Base-by-base conservation (phyloP, 2,888 invertebrate genomes). In the Mimumesa dahlbomi region DNA sequence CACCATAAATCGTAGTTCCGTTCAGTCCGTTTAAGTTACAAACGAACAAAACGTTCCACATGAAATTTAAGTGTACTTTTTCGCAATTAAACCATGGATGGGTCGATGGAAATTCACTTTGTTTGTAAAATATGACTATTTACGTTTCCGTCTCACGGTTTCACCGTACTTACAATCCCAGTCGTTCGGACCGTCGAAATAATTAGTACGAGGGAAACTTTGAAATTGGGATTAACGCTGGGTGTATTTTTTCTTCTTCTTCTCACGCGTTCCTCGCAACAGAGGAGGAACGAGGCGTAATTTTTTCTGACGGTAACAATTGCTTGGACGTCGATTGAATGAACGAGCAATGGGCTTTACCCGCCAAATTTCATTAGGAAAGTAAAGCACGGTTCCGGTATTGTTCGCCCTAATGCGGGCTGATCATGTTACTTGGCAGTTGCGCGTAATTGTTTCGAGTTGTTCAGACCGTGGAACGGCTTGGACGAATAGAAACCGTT, bases 11-110 rank as follows among this genome's bases (percentile, higher is more conserved):
- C 36, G 9, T 21, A 31, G 21, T 31, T 45, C 22, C n/a, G 14
- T 13, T 21, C 6, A n/a, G 19, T 13, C 29, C 19, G 25, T 58
- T 49, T 49, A 16, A 46, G 14, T 16, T 11, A n/a, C 29, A 16
- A 5, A 43, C 36, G 22, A 45, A 52, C 40, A 75, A 59, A 68
- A 67, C 62, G 54, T 74, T 76, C 73, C 62, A 69, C 59, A 22
- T 13, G 70, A 73, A 77, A 74, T 71, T 77, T 76, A 64, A 80
- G 76, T 79, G 80, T 64, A 74, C 75, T 81, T 80, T 73, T 57
- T 62, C 59, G 9, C 25, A n/a, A n/a, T 56, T 48, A 48, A 57
- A 25, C 9, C n/a, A n/a, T n/a, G n/a, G n/a, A 14, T 53, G 18
- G 11, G 22, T 38, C n/a, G 29, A 54, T 62, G 21, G 25, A 38